Conservation (phyloP, 1,140 invertebrate species). For the Anagrus nilaparvatae region DNA sequence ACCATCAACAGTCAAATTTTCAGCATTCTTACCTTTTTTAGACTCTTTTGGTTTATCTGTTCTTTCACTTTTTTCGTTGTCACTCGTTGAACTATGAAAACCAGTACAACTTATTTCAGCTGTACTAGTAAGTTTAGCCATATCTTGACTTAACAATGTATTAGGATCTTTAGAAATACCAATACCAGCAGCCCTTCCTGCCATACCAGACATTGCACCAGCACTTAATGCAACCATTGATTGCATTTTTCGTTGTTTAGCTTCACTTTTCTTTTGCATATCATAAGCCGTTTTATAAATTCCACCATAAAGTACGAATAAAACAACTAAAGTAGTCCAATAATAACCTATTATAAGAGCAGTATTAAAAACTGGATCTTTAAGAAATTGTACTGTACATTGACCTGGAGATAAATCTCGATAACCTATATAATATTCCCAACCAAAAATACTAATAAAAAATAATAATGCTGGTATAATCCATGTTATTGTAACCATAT, state of each 20-base stretch:
- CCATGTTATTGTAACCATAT: slow-evolving; percentile 96
- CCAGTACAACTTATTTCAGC: slow-evolving; percentile 14
- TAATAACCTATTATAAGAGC: slow-evolving; percentile 97
- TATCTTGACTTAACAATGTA: slow-evolving; percentile 59
- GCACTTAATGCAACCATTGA: slow-evolving; percentile 83
- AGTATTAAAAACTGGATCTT: slow-evolving; percentile 95
- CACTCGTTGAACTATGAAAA: slow-evolving; percentile 14
- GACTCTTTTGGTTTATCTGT: no score
- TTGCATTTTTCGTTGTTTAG: slow-evolving; percentile 88
- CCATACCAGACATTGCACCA: slow-evolving; percentile 80
- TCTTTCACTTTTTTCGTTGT: slow-evolving; percentile 29
- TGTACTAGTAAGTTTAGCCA: slow-evolving; percentile 41
- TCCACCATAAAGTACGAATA: slow-evolving; percentile 90
- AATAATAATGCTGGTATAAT: slow-evolving; percentile 93
- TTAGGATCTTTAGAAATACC: slow-evolving; percentile 69
- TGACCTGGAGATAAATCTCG: slow-evolving; percentile 76
- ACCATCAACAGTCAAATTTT: slow-evolving; percentile 21
- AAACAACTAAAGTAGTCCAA: slow-evolving; percentile 88
- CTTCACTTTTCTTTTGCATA: slow-evolving; percentile 96
- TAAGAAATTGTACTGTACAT: slow-evolving; percentile 96
- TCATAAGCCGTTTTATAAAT: slow-evolving; percentile 98
- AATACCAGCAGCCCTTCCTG: slow-evolving; percentile 75
- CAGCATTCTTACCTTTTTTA: no score
- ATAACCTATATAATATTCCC: slow-evolving; percentile 95
- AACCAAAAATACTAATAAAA: slow-evolving; percentile 97